Conservation (phyloP, 2,113 vertebrate species). For the Pica pica region DNA sequence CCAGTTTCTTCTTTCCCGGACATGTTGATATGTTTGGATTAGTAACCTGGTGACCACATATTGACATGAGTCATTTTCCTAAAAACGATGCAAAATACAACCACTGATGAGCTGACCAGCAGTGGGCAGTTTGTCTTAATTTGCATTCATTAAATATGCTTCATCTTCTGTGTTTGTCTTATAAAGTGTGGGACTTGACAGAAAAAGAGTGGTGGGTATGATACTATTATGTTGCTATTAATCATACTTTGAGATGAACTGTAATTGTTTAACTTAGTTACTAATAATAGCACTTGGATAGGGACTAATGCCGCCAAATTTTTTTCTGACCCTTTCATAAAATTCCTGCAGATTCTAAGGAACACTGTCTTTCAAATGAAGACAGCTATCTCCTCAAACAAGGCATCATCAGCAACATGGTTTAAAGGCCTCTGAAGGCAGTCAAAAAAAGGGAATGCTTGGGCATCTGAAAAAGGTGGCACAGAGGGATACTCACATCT, state of each 20-base stretch:
- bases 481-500: slow-evolving; percentile 66
- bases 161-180: background rate
- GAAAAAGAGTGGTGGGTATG: background rate
- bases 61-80: background rate
- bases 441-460: background rate
- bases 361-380: slow-evolving; percentile 29
- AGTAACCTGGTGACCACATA: background rate
- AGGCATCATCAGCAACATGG: background rate
- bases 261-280: background rate
- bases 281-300: background rate
- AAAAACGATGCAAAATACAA: rapidly evolving
- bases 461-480: background rate
- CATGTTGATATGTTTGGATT: background rate
- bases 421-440: background rate
- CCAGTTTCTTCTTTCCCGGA: background rate
- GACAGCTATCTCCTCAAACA: background rate
- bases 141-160: background rate
- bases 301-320: background rate
- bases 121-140: background rate
- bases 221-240: background rate
- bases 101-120: background rate
- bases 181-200: background rate
- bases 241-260: background rate
- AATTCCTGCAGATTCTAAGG: slow-evolving; percentile 45
- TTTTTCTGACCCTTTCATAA: slow-evolving; percentile 6